Conservation (phyloP, 2,888 invertebrate genomes). For the Lomographa bimaculata region DNA sequence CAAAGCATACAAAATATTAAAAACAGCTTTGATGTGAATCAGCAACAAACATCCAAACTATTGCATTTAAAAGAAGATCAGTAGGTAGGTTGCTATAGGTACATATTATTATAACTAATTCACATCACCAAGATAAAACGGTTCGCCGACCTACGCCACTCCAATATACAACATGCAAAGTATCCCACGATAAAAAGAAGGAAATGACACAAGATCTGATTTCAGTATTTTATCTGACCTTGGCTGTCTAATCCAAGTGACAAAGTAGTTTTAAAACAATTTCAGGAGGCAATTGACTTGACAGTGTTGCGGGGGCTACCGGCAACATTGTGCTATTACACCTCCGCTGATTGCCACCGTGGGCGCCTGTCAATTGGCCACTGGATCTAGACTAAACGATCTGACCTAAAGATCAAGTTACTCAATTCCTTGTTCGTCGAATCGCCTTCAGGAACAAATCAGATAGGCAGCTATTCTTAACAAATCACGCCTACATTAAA, state of each 20-base stretch:
- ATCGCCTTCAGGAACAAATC: constrained; percentile 13
- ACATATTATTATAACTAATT: too few relatives aligned
- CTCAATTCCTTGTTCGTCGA: constrained; percentile 18
- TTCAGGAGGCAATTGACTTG: constrained; percentile 46
- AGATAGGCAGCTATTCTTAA: constrained; percentile 8
- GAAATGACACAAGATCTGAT: constrained; percentile 48
- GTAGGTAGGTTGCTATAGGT: too few relatives aligned
- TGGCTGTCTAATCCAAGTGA: constrained; percentile 28
- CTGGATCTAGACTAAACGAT: constrained; percentile 58
- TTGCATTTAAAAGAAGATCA: too few relatives aligned
- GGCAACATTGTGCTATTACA: constrained; percentile 61
- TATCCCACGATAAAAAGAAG: constrained; percentile 42
- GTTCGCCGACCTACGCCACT: too few relatives aligned
- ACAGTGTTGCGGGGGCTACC: constrained; percentile 50
- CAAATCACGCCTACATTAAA: constrained; percentile 14
- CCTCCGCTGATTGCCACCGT: constrained; percentile 57
- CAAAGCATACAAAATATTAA: too few relatives aligned
- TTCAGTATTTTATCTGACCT: constrained; percentile 40
- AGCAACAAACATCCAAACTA: too few relatives aligned
- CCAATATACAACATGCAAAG: too few relatives aligned
- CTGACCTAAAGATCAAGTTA: constrained; percentile 61
- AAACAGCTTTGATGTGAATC: too few relatives aligned
- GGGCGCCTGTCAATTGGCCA: constrained; percentile 52
- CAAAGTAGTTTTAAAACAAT: constrained; percentile 36
- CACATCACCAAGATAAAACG: too few relatives aligned